phyloP scores from a whole-genome alignment of 2,888 invertebrate genomes.

The Odiellus spinosus region DNA sequence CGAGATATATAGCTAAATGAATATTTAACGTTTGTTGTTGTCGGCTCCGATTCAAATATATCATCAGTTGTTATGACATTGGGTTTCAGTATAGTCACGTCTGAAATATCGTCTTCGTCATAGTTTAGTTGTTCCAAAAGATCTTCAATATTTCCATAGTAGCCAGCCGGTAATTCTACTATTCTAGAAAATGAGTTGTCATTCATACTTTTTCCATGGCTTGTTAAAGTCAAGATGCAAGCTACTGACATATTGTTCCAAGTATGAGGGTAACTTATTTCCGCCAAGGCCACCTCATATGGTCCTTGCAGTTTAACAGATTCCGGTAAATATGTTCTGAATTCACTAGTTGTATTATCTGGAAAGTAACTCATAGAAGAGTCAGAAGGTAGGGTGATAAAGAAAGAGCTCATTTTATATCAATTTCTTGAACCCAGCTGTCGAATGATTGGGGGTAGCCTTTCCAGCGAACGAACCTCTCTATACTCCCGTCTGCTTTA shows the following conservation, averaged over 20 bases:
- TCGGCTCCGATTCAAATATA: too few species aligned
- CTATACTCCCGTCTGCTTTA: not conserved
- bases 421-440: not conserved
- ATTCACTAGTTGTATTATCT: conserved; percentile 22
- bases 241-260: conserved; percentile 5
- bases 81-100: too few species aligned
- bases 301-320: conserved; percentile 17
- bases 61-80: too few species aligned
- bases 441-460: not conserved
- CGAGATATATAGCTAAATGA: too few species aligned
- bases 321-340: conserved; percentile 20
- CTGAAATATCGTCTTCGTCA: too few species aligned
- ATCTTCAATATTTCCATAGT: too few species aligned
- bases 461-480: not conserved
- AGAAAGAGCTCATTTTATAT: conserved; percentile 6
- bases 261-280: conserved; percentile 18
- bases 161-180: too few species aligned
- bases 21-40: too few species aligned
- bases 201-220: too few species aligned
- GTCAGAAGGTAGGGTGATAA: conserved; percentile 20
- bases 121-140: too few species aligned
- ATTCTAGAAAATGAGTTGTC: too few species aligned
- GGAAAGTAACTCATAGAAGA: conserved; percentile 21
- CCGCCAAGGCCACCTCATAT: conserved; percentile 20
- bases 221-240: not conserved